Base-by-base conservation (phyloP, 2,888 invertebrate species). In the Pseudanteris insignis region DNA sequence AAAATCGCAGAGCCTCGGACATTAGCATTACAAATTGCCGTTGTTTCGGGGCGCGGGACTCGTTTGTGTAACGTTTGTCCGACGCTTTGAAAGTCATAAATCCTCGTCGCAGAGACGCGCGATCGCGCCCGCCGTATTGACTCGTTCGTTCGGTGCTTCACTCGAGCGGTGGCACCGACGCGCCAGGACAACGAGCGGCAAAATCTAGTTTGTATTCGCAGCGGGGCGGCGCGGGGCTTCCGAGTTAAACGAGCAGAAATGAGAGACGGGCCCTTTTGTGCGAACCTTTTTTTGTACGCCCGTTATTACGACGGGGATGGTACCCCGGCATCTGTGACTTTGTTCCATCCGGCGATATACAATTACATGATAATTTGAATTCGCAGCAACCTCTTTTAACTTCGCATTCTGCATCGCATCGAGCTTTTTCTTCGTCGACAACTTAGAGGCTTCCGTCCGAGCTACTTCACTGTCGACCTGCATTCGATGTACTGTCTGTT, bases 281-380 rank as follows among this genome's bases (percentile, higher is more conserved):
- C 67, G 69, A 75, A 70, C 64, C 37, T 54, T 44, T 44, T 54
- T 6, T 6, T 34, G 67, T 63, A 70, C 67, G 54, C 67, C 67
- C 70, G 68, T 74, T 75, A 75, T 75, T 74, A 70, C 74, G 67
- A 67, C 65, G 67, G 61, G 63, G 48, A 63, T 69, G 64, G 65
- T 50, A 11, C 11, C 30, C 25, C 43, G 34, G 57, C 57, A 63
- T 66, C 58, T 67, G 57, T 26, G 66, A 71, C 70, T 73, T 70
- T 71, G 69, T 70, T 67, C 70, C 63, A 51, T 24, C 32, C 18
- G 32, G 46, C 54, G 72, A 75, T 74, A 70, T 75, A 74, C 72
- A 76, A 74, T 75, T 73, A 74, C 70, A 69, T 66, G 71, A 75
- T 76, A 74, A 76, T 76, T 72, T 67, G 68, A 72, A 73, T 71